Base-by-base conservation (phyloP, 1,140 invertebrate species). In the Papilio machaon region DNA sequence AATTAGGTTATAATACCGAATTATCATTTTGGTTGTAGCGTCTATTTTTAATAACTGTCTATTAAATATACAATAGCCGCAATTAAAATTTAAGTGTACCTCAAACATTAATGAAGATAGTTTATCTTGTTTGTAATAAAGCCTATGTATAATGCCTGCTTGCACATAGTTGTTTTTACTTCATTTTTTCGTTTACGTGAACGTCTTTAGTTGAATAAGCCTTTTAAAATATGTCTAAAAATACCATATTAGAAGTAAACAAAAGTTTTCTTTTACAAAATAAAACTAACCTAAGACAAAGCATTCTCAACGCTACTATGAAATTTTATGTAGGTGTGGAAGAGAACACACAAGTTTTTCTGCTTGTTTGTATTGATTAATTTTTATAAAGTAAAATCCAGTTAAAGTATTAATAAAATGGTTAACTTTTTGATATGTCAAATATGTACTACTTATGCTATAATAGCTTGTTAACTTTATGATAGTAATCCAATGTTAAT, bases 31-130 rank as follows among this genome's bases (percentile, higher is more conserved):
- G n/a, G n/a, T 8, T 19, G 4, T 35, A 64, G 60, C 23, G 60
- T 64, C 60, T 64, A 64, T 64, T 30, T 64, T 30, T 64, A 30
- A 64, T 64, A 23, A 64, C 23, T 64, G 54, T 10, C 60, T 64
- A 64, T 5, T 30, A 30, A 64, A 64, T 30, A 15, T 60, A 11
- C 60, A 19, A 35, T 30, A 30, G 23, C 19, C 11, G 23, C 58
- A 30, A 30, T 64, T 64, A 4, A 30, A 0, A 2, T 64, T 13
- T 13, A 30, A 64, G n/a, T 64, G 30, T 58, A 0, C n/a, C 54
- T 23, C 19, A 30, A 64, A 30, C 60, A 64, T 23, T 11, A 11
- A 64, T 64, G 19, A 13, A 13, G 9, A 30, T 64, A 60, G 6
- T 10, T 30, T 23, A 64, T 17, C 8, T 13, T 4, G 23, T 2